Evolutionary conservation across 1,140 invertebrate genomes (phyloP), one percentile per base, ranked within the genome.

Genomic region (Tenebrio molitor): DNA sequence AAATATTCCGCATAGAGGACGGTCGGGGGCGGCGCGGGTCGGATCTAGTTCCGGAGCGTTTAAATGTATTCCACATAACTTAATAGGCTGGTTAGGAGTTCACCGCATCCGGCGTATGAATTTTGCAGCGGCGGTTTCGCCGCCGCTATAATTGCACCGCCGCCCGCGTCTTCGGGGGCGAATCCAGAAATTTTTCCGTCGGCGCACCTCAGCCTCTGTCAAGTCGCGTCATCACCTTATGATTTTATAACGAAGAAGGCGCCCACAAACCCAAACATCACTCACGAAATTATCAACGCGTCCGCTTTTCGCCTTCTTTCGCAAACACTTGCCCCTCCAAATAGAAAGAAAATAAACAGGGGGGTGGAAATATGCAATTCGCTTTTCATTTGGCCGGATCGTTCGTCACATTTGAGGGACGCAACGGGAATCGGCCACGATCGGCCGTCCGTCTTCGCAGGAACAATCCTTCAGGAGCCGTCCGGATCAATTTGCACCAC

Each of bases 231-330:
- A 36, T 71, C 69, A 50, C 67, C 41, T 65, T 63, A 71, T 65
- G 71, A 75, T 65, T 66, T 64, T 65, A 63, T 66, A 42, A 65
- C 36, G 23, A 67, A 33, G 62, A 71, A 42, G 53, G 74, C 65
- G 64, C 70, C 70, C 70, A 71, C 73, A 74, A 71, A 67, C 70
- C 42, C 69, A 71, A 71, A 74, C 50, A 71, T 71, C 68, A 67
- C 63, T 74, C 73, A 71, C 58, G 69, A 74, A 74, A 74, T 74
- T 74, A 74, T 74, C 73, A 72, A 29, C 50, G 29, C 50, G 29
- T 58, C 50, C 36, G 17, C 34, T 42, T 65, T 66, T 65, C 34
- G 39, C 39, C 16, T 66, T 66, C 42, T 66, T 66, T 66, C 15
- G 64, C 64, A 66, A 66, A 66, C 64, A 66, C 44, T 66, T 66